A percentile compares a stretch with the other conserved stretches of the same genome.
Evolutionary conservation across 2,113 vertebrate species (phyloP).

Genomic region (Hyperoodon ampullatus): DNA sequence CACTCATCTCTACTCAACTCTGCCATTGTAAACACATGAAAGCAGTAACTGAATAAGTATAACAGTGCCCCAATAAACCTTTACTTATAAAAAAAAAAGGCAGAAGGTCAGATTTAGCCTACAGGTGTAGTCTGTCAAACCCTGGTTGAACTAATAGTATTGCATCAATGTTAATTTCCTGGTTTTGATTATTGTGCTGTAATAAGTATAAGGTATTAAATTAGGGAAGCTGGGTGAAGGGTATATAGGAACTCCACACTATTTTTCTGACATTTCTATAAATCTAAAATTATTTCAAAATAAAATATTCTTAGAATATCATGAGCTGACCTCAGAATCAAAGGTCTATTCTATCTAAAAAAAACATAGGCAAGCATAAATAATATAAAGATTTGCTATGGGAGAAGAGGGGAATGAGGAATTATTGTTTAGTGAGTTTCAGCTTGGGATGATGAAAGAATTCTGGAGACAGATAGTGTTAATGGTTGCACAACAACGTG

Average conservation of each 20-base stretch:
- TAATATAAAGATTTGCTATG: neutral
- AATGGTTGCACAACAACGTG: neutral
- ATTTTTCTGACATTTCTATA: neutral
- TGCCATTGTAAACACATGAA: neutral
- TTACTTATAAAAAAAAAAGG: neutral
- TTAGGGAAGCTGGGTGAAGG: neutral
- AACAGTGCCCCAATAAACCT: neutral
- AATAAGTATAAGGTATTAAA: neutral
- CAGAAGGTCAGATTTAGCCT: neutral
- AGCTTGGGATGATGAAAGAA: neutral
- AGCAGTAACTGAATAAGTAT: slow-evolving; percentile 3
- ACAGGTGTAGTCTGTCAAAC: neutral
- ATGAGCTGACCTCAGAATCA: neutral
- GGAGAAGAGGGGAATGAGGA: neutral
- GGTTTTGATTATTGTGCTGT: neutral
- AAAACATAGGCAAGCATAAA: neutral
- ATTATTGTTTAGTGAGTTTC: neutral
- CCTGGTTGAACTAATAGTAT: neutral
- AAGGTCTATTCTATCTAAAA: neutral
- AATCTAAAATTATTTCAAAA: slow-evolving; percentile 9
- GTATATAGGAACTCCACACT: neutral
- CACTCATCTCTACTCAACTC: neutral
- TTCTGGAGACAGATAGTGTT: neutral
- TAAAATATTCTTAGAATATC: neutral
- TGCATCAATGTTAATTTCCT: neutral